Percentiles rank a stretch among this genome's conserved stretches.
Conservation (phyloP, 1,140 invertebrate species). For the Hermetia illucens region DNA sequence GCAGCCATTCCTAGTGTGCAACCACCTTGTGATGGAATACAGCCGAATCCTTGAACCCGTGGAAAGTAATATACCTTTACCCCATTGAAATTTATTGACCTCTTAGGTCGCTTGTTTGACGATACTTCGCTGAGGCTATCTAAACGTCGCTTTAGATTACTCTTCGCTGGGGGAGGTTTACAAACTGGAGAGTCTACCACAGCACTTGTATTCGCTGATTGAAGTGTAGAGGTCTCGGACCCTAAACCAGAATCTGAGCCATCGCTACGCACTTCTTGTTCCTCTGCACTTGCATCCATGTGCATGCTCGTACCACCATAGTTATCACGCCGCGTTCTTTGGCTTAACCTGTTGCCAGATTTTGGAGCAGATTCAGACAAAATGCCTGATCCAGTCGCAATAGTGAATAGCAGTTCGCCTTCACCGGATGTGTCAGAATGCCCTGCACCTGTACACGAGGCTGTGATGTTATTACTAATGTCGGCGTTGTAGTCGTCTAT, state of each 20-base stretch:
- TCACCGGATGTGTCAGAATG: not conserved
- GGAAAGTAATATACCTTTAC: conserved; percentile 95
- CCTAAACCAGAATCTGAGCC: conserved; percentile 69
- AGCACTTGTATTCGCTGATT: conserved; percentile 6
- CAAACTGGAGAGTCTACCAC: conserved; percentile 6
- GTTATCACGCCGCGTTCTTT: not conserved
- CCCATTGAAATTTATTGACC: conserved; percentile 73
- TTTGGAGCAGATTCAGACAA: not conserved
- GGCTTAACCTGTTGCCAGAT: not conserved
- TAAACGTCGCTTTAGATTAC: conserved; percentile 22
- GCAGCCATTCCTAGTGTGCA: conserved; percentile 93
- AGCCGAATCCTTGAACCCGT: conserved; percentile 90
- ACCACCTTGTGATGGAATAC: conserved; percentile 92
- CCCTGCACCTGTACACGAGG: not conserved
- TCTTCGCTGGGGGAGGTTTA: conserved; percentile 5
- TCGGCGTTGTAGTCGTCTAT: conserved; percentile 15
- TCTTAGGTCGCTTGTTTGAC: conserved; percentile 49
- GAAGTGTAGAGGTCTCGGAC: conserved; percentile 35
- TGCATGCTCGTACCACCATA: not conserved
- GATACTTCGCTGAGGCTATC: conserved; percentile 29
- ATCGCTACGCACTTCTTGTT: conserved; percentile 48
- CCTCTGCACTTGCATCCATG: not conserved
- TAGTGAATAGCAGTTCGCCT: not conserved
- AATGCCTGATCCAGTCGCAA: not conserved
- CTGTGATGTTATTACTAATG: not conserved